Conservation (phyloP, 2,797 vertebrate genomes). For the Alauda arvensis region DNA sequence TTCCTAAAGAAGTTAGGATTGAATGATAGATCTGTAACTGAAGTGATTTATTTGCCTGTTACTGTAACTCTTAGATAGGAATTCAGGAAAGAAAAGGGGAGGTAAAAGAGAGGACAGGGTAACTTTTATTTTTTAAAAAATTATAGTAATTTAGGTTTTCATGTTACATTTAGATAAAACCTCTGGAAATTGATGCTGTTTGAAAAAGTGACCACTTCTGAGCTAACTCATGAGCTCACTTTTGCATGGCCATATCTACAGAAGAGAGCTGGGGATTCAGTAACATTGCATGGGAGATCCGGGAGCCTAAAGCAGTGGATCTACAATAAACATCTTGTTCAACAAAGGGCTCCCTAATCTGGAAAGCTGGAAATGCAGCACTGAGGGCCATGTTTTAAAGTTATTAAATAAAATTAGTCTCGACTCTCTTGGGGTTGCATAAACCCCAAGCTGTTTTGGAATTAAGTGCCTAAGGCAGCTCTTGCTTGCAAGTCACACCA, state of each 20-base stretch:
- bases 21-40: neutral
- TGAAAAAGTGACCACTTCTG: neutral
- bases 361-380: neutral
- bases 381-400: neutral
- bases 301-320: neutral
- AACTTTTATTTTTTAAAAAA: neutral
- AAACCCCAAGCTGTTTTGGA: neutral
- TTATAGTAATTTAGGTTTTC: neutral
- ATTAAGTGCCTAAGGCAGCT: neutral
- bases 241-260: neutral
- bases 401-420: neutral
- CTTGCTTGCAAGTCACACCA: neutral
- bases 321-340: neutral
- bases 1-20: neutral
- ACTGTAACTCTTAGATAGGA: neutral
- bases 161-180: neutral
- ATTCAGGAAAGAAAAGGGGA: neutral
- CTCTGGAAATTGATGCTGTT: neutral
- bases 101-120: neutral
- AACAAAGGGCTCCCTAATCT: neutral
- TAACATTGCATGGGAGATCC: neutral
- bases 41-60: neutral
- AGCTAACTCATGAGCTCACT: neutral
- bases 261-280: neutral
- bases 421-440: neutral